These are phyloP conservation scores for Macroglossus sobrinus DNA, from an alignment of 2,113 vertebrate species.

Conservation along the genomic window DNA sequence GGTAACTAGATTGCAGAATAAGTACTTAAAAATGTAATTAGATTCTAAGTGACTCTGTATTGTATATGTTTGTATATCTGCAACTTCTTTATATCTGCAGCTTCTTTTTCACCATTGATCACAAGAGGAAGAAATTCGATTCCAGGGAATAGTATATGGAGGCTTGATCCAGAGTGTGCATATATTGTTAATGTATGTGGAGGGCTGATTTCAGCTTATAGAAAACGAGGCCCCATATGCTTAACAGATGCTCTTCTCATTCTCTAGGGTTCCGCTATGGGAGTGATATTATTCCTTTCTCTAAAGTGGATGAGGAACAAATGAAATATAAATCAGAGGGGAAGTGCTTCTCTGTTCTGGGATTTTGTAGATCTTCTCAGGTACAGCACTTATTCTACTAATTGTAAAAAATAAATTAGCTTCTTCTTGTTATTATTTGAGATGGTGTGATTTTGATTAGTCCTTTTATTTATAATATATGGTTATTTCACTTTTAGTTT, in stretches of 20 bases:
- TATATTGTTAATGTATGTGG: constrained; percentile 72
- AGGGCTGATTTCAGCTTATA: constrained; percentile 57
- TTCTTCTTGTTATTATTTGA: neutral
- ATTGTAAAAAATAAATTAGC: neutral
- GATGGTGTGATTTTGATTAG: neutral
- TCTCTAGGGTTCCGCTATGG: constrained; percentile 94
- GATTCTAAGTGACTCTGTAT: constrained; percentile 31
- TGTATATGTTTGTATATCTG: constrained; percentile 46
- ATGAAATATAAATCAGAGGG: constrained; percentile 96
- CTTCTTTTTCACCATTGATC: constrained; percentile 48
- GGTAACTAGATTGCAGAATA: constrained; percentile 56
- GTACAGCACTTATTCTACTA: constrained; percentile 74
- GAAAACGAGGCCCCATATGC: constrained; percentile 66
- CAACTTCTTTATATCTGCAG: constrained; percentile 39
- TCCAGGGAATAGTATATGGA: constrained; percentile 35
- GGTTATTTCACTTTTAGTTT: neutral
- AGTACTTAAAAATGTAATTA: constrained; percentile 45
- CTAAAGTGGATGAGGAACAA: constrained; percentile 97
- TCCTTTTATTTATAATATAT: constrained; percentile 8
- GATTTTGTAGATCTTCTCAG: constrained; percentile 90
- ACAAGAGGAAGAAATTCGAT: constrained; percentile 67
- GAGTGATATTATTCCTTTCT: constrained; percentile 97
- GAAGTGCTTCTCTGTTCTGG: constrained; percentile 95
- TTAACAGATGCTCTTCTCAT: constrained; percentile 74
- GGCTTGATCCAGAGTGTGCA: constrained; percentile 43